These are phyloP conservation scores for Pongo abelii DNA, from an alignment of 2,113 vertebrate genomes.

Conservation along the genomic window DNA sequence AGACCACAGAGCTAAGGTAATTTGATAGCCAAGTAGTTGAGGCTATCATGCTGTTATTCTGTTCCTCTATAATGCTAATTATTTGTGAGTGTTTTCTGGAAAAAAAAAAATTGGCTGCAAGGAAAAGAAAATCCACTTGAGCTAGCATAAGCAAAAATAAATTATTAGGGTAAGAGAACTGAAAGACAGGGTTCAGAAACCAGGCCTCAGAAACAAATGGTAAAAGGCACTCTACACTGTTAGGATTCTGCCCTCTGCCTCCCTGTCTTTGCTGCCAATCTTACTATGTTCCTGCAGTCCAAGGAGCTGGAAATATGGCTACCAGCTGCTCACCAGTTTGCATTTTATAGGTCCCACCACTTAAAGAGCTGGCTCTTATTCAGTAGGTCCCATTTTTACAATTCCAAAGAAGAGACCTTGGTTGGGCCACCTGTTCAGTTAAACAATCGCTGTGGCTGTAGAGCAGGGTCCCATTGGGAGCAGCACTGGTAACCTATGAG, in stretches of 20 bases:
- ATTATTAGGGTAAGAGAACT: not conserved
- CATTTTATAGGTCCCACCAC: not conserved
- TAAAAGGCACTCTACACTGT: not conserved
- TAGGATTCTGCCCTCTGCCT: not conserved
- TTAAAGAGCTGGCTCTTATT: not conserved
- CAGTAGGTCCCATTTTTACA: not conserved
- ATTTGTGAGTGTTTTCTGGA: not conserved
- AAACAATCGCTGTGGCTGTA: not conserved
- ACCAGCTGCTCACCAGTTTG: not conserved
- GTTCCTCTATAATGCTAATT: not conserved
- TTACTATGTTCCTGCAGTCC: not conserved
- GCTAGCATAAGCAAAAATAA: not conserved
- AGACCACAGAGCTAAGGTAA: not conserved
- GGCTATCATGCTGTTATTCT: too few relatives aligned
- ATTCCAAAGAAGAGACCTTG: not conserved
- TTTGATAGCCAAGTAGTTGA: not conserved
- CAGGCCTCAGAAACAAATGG: not conserved
- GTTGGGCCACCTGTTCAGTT: not conserved
- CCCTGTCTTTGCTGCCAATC: not conserved
- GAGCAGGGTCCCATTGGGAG: not conserved
- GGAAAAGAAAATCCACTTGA: not conserved
- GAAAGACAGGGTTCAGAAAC: not conserved
- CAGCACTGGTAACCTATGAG: not conserved
- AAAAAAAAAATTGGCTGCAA: not conserved
- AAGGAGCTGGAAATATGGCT: not conserved